Evolutionary conservation across 2,888 invertebrate species (phyloP).

Genomic region (Euplexia lucipara): DNA sequence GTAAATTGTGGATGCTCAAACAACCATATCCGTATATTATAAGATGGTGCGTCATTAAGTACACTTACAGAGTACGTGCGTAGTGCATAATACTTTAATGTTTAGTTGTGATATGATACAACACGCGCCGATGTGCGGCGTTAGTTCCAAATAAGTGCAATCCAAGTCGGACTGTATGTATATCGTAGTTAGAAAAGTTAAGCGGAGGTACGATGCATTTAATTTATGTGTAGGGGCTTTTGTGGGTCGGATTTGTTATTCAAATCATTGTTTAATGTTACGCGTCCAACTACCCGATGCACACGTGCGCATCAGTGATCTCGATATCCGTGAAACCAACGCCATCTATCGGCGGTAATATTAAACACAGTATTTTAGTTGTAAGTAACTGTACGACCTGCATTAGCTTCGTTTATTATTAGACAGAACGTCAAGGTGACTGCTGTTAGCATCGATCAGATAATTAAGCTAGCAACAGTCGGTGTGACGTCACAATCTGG

Average conservation of each 20-base stretch:
- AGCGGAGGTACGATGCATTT: conserved; percentile 87
- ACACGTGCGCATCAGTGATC: conserved; percentile 22
- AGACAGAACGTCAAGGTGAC: conserved; percentile 61
- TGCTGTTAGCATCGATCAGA: conserved; percentile 58
- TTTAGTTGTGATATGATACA: conserved; percentile 88
- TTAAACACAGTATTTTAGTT: conserved; percentile 41
- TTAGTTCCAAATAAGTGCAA: conserved; percentile 85
- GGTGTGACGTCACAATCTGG: conserved; percentile 67
- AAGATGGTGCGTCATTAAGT: conserved; percentile 81
- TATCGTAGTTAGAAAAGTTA: conserved; percentile 89
- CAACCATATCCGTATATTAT: conserved; percentile 86
- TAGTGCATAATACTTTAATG: conserved; percentile 81
- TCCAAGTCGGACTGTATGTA: conserved; percentile 84
- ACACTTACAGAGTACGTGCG: conserved; percentile 75
- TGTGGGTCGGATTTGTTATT: conserved; percentile 75
- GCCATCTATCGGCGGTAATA: conserved; percentile 59
- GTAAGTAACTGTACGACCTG: conserved; percentile 58
- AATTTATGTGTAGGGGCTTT: conserved; percentile 81
- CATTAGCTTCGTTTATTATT: conserved; percentile 63
- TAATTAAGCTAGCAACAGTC: conserved; percentile 57
- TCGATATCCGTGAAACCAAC: conserved; percentile 23
- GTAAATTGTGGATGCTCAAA: conserved; percentile 79
- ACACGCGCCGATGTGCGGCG: conserved; percentile 75
- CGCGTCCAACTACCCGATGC: conserved; percentile 5
- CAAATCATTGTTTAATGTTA: conserved; percentile 61